Percentiles rank a stretch among this genome's conserved stretches.
Evolutionary conservation across 2,888 invertebrate genomes (phyloP).

Genomic region (Caenorhabditis plicata): DNA sequence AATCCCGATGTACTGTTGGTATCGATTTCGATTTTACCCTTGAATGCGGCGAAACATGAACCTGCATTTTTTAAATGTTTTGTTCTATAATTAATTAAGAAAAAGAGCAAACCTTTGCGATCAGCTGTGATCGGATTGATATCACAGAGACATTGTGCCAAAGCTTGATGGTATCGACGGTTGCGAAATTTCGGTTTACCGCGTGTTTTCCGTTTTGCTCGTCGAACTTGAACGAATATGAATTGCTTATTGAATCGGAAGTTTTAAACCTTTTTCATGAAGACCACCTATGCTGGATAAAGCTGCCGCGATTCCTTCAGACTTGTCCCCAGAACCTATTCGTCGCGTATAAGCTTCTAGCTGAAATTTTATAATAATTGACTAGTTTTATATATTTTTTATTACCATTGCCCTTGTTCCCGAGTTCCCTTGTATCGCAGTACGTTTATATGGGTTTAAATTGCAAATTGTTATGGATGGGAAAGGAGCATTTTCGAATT

Average conservation of each 20-base stretch:
- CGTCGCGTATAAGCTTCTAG: conserved; percentile 56
- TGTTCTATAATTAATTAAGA: neutral
- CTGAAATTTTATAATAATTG: conserved; percentile 19
- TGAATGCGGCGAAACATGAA: conserved; percentile 57
- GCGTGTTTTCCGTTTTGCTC: conserved; percentile 34
- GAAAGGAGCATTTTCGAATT: conserved; percentile 65
- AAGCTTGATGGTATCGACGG: conserved; percentile 52
- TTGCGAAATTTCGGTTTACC: conserved; percentile 25
- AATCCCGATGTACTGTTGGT: conserved; percentile 20
- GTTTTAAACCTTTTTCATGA: conserved; percentile 20
- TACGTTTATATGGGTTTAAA: conserved; percentile 64
- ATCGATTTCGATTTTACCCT: conserved; percentile 46
- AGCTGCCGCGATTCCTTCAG: conserved; percentile 54
- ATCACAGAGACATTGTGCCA: conserved; percentile 63
- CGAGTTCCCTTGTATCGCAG: conserved; percentile 56
- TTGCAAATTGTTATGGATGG: conserved; percentile 64
- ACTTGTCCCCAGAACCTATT: conserved; percentile 48
- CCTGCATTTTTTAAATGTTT: neutral
- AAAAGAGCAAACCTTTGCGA: conserved; percentile 37
- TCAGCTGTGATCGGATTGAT: conserved; percentile 58
- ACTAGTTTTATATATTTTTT: neutral
- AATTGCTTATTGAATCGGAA: neutral
- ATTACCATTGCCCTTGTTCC: conserved; percentile 56
- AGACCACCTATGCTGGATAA: conserved; percentile 20
- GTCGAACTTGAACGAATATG: conserved; percentile 29